Conservation (phyloP, 2,888 invertebrate genomes). For the Scaptomyza cyrtandrae region DNA sequence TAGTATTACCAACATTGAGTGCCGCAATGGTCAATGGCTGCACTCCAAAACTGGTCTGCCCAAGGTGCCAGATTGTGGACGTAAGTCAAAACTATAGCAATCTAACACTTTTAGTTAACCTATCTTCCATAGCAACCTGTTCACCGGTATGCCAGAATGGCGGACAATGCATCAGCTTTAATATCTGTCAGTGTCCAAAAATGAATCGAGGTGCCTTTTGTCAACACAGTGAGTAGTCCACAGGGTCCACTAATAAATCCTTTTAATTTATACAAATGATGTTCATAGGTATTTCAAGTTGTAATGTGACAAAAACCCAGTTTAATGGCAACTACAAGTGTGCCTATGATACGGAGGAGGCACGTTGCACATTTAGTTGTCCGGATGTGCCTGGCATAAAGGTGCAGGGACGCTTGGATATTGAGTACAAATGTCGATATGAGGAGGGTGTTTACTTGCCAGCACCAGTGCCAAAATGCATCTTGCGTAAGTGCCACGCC, state of each 20-base stretch:
- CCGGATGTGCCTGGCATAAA: constrained; percentile 86
- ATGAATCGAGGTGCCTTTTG: constrained; percentile 85
- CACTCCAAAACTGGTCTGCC: constrained; percentile 88
- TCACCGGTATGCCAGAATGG: constrained; percentile 91
- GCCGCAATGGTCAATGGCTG: constrained; percentile 89
- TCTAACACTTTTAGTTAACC: background rate
- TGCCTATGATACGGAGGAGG: constrained; percentile 86
- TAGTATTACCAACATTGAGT: constrained; percentile 88
- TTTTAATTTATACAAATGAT: background rate
- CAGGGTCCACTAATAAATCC: background rate
- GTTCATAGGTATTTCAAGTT: constrained; percentile 85
- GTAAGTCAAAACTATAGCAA: constrained; percentile 84
- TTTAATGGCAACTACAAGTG: constrained; percentile 93
- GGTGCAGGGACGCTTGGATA: constrained; percentile 87
- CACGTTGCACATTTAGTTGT: constrained; percentile 89
- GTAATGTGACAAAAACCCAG: constrained; percentile 86
- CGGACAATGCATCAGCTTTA: constrained; percentile 91
- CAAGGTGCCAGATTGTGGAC: constrained; percentile 89
- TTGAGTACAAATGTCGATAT: constrained; percentile 88
- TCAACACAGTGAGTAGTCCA: constrained; percentile 77
- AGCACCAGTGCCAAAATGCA: constrained; percentile 89
- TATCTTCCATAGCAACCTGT: constrained; percentile 85
- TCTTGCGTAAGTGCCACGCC: constrained; percentile 86
- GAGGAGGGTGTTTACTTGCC: constrained; percentile 88
- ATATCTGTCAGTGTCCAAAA: constrained; percentile 91